A percentile compares a stretch with the other conserved stretches of the same genome.
These are phyloP conservation scores for Yponomeuta cagnagella DNA, from an alignment of 2,888 invertebrate genomes.

Conservation along the genomic window DNA sequence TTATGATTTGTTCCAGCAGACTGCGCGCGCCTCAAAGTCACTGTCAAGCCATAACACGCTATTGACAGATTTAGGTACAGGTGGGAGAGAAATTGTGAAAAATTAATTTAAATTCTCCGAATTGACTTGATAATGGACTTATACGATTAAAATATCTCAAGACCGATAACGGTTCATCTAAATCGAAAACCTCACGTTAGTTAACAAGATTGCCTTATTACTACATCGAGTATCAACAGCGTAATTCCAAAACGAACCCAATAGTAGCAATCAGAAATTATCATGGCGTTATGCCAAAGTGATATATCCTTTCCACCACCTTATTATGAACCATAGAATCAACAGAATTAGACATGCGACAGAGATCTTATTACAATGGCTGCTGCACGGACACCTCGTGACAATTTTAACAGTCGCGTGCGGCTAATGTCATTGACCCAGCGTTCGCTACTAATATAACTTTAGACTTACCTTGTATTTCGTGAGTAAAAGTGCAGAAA, in stretches of 20 bases:
- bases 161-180: no score
- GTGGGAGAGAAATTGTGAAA: background rate
- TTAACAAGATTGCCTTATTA: background rate
- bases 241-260: background rate
- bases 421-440: slow-evolving; percentile 65
- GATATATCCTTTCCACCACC: slow-evolving; percentile 9
- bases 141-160: background rate
- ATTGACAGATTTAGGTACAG: background rate
- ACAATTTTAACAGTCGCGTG: slow-evolving; percentile 44
- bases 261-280: background rate
- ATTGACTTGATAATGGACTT: background rate
- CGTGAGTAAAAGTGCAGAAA: background rate
- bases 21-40: background rate
- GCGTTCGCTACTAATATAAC: slow-evolving; percentile 62
- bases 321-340: background rate
- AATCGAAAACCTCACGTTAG: no score
- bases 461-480: background rate
- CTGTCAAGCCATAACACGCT: background rate
- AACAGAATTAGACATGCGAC: background rate
- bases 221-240: background rate
- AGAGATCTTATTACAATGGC: slow-evolving; percentile 7
- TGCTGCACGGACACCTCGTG: slow-evolving; percentile 24
- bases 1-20: background rate
- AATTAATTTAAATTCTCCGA: background rate
- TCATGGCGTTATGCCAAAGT: slow-evolving; percentile 4